phyloP scores from a whole-genome alignment of 2,888 invertebrate genomes.

The Cheilosia scutellata region DNA sequence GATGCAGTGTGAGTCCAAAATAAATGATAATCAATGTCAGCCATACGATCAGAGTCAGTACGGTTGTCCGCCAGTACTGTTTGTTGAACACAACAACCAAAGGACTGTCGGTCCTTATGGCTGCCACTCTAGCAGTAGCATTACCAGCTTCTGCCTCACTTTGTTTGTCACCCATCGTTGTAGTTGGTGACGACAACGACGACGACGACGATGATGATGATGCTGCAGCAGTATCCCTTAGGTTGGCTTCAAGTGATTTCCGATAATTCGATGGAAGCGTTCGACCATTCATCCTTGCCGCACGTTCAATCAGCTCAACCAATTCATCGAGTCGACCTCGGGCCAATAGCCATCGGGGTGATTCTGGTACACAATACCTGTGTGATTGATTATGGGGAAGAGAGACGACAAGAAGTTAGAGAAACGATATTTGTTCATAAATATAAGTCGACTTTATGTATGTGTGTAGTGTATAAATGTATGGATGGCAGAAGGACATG shows the following conservation, averaged over 20 bases:
- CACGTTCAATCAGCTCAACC: conserved; percentile 87
- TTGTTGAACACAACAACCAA: conserved; percentile 88
- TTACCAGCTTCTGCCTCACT: conserved; percentile 77
- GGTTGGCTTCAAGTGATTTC: conserved; percentile 85
- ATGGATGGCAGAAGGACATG: conserved; percentile 21
- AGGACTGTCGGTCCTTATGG: conserved; percentile 82
- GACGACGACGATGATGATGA: conserved; percentile 7
- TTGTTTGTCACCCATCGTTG: conserved; percentile 83
- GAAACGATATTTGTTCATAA: conserved; percentile 31
- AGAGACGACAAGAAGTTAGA: conserved; percentile 28
- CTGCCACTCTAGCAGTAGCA: conserved; percentile 49
- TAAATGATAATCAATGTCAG: conserved; percentile 91
- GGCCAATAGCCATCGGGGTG: conserved; percentile 90
- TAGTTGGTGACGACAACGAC: conserved; percentile 80
- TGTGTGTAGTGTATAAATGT: neutral
- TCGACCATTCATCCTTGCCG: conserved; percentile 87
- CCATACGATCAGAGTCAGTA: conserved; percentile 89
- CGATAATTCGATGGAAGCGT: conserved; percentile 88
- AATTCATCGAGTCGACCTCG: conserved; percentile 89
- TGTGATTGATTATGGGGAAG: conserved; percentile 67
- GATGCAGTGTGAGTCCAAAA: conserved; percentile 91
- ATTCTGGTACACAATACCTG: conserved; percentile 91
- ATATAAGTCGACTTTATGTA: conserved; percentile 9
- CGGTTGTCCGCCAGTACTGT: conserved; percentile 87
- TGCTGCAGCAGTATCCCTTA: conserved; percentile 32